Evolutionary conservation across 1,140 invertebrate genomes (phyloP).

Genomic region (Druon quercuslanigerum): DNA sequence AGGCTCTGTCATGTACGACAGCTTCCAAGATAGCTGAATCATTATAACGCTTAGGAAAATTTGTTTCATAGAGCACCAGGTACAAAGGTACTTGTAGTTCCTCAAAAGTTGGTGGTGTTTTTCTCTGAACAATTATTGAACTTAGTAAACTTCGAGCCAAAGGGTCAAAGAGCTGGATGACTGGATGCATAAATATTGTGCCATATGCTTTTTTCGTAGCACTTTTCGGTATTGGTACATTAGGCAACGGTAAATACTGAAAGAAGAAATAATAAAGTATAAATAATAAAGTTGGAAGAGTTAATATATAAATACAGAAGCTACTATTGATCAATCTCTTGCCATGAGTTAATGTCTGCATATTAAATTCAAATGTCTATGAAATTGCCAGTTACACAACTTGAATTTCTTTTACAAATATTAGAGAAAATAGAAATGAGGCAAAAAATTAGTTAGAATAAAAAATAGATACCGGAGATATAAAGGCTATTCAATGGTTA

Average conservation of each 20-base stretch:
- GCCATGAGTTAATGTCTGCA: too few relatives aligned
- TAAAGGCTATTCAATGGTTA: too few relatives aligned
- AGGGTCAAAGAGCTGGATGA: constrained; percentile 34
- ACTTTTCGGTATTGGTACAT: constrained; percentile 38
- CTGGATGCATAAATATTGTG: constrained; percentile 33
- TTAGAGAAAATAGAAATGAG: too few relatives aligned
- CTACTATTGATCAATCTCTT: too few relatives aligned
- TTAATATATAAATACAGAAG: too few relatives aligned
- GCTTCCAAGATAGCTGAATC: constrained; percentile 20
- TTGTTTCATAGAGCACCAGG: constrained; percentile 47
- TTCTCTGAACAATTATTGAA: background rate
- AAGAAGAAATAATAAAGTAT: background rate
- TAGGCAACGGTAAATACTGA: constrained; percentile 44
- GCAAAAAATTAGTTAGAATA: too few relatives aligned
- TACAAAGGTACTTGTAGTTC: constrained; percentile 42
- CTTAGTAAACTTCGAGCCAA: constrained; percentile 39
- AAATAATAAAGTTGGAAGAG: too few relatives aligned
- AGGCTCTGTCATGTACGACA: constrained; percentile 44
- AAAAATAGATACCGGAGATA: too few relatives aligned
- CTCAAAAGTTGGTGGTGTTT: constrained; percentile 44
- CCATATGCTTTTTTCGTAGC: constrained; percentile 42
- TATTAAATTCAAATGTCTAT: too few relatives aligned
- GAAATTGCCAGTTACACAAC: too few relatives aligned
- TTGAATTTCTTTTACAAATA: too few relatives aligned
- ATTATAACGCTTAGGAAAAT: constrained; percentile 10